phyloP scores from a whole-genome alignment of 2,113 vertebrate species.

The Philantomba maxwellii region DNA sequence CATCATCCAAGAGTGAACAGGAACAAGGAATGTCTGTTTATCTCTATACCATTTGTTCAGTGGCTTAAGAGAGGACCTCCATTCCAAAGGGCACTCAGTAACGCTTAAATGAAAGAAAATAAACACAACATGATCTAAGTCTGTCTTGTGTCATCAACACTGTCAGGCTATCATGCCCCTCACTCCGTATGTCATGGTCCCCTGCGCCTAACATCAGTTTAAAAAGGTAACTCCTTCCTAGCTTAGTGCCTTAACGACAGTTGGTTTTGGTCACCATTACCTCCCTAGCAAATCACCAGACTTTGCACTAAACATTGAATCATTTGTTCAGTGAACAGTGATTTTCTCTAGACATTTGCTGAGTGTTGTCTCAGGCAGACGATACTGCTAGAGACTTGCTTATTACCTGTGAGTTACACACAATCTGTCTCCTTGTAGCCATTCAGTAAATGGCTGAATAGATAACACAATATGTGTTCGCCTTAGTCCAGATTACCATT shows the following conservation, averaged over 20 bases:
- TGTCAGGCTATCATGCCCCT: neutral
- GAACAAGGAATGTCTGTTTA: neutral
- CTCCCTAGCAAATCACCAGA: neutral
- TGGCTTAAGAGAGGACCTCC: neutral
- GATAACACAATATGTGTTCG: neutral
- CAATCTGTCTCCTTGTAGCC: neutral
- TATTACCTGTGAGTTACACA: neutral
- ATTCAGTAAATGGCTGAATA: neutral
- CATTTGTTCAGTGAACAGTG: neutral
- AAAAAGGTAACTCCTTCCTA: neutral
- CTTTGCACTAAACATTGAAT: neutral
- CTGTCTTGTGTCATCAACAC: neutral
- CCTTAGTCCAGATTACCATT: neutral
- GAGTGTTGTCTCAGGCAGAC: no score
- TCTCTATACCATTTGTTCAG: neutral
- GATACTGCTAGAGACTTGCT: neutral
- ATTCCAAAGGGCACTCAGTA: neutral
- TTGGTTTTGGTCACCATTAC: neutral
- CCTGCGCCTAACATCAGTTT: neutral
- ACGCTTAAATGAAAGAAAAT: neutral
- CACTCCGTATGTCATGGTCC: accelerated
- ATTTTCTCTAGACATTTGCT: neutral
- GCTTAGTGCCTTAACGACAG: neutral
- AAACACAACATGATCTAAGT: neutral
- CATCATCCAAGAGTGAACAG: neutral